Base-by-base conservation (phyloP, 2,797 vertebrate species). In the Gouania willdenowi region DNA sequence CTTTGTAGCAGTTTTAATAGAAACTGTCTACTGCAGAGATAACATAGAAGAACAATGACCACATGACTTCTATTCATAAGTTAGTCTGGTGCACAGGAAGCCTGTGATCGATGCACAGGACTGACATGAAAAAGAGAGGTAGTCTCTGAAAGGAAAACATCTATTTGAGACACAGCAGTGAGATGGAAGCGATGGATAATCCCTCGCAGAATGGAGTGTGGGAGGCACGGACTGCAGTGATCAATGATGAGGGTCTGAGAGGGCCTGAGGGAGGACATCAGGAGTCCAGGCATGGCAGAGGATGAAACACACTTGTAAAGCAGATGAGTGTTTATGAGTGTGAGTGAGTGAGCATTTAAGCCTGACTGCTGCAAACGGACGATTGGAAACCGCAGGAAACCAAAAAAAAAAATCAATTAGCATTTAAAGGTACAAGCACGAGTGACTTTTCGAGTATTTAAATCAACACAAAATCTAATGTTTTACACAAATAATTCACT, bases 141-240 rank as follows among this genome's bases (percentile, higher is more conserved):
- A 49, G 25, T 28, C 25, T 28, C 35, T 9, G 10, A 49, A 35
- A 34, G 29, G 44, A 38, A n/a, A 14, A 28, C 28, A 28, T 25
- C 26, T 28, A 34, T 40, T 29, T n/a, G 9, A 46, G 22, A 53
- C 32, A 47, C 13, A 25, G 41, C 23, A 41, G 47, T 32, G 42
- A 41, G 36, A n/a, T n/a, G n/a, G n/a, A n/a, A 61, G 59, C 43
- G 57, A 53, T 47, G 57, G 60, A 59, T 72, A 59, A 77, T 75
- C 67, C 37, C 43, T 5, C 2, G 35, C 30, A 63, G 52, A 56
- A 59, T 52, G 47, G 34, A 47, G 66, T 36, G 62, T 70, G 56
- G 59, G 62, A 61, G 63, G 52, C 37, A n/a, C 9, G 19, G 57
- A 47, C 22, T 2, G 1, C 5, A 19, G 48, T 57, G 67, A 72